Percentiles rank a stretch among this genome's conserved stretches.
phyloP scores from a whole-genome alignment of 2,113 vertebrate species.

The Octodon degus region DNA sequence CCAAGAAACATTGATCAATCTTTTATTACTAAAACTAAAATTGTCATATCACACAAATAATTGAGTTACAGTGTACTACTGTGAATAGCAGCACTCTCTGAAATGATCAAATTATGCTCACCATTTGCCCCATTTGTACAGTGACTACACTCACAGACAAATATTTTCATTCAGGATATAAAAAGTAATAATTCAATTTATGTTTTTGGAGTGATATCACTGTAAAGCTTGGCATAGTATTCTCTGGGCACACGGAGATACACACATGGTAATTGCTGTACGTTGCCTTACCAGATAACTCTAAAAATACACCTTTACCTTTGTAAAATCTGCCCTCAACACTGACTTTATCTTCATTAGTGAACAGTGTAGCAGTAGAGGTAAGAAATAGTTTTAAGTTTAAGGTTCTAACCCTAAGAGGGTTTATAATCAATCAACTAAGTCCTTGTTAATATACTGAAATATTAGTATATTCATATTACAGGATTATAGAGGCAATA shows the following conservation, averaged over 20 bases:
- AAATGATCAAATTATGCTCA: not conserved
- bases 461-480: not conserved
- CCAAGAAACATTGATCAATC: not conserved
- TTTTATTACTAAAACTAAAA: constrained; percentile 26
- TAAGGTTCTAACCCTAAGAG: not conserved
- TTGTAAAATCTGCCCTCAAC: not conserved
- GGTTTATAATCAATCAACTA: not conserved
- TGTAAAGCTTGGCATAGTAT: not conserved
- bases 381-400: not conserved
- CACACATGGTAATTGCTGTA: not conserved
- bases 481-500: not conserved
- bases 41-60: not conserved
- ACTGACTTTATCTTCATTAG: not conserved
- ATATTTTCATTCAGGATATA: constrained; percentile 34
- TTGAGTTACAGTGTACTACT: not conserved
- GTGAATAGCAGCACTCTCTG: not conserved
- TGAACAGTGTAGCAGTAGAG: not conserved
- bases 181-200: not conserved
- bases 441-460: not conserved
- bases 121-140: not conserved
- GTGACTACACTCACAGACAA: not conserved
- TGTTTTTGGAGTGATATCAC: not conserved
- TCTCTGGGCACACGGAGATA: not conserved
- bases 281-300: not conserved
- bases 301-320: not conserved